Evolutionary conservation across 2,113 vertebrate genomes (phyloP).

Genomic region (Falco punctatus): DNA sequence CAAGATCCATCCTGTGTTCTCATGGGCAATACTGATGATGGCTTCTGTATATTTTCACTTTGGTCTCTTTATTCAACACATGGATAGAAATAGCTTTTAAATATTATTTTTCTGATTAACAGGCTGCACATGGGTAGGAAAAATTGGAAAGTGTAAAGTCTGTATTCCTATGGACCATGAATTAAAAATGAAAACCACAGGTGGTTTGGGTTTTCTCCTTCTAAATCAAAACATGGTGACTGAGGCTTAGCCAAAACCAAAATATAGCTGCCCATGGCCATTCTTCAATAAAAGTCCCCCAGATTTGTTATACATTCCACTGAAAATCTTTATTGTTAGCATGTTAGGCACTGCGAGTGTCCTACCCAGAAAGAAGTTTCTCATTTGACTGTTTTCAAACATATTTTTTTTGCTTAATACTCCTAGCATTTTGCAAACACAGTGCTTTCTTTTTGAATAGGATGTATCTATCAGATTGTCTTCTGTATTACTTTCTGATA

Average conservation of each 20-base stretch:
- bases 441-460: background rate
- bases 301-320: slow-evolving; percentile 23
- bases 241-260: slow-evolving; percentile 57
- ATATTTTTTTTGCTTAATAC: background rate
- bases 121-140: slow-evolving; percentile 24
- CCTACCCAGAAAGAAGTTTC: background rate
- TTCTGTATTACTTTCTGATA: background rate
- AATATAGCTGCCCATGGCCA: slow-evolving; percentile 15
- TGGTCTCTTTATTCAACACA: background rate
- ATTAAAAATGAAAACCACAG: slow-evolving; percentile 67
- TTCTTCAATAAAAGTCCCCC: slow-evolving; percentile 46
- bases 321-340: slow-evolving; percentile 1
- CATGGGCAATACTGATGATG: background rate
- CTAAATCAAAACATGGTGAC: slow-evolving; percentile 57
- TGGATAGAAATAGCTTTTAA: slow-evolving; percentile 28
- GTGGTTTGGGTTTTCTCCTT: slow-evolving; percentile 66
- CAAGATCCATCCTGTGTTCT: background rate
- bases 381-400: background rate
- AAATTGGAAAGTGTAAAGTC: slow-evolving; percentile 43
- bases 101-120: slow-evolving; percentile 51
- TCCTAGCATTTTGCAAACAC: background rate
- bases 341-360: background rate
- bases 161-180: slow-evolving; percentile 59
- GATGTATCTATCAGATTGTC: background rate
- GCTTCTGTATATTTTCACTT: background rate